These are phyloP conservation scores for Holcopasites calliopsidis DNA, from an alignment of 1,140 invertebrate genomes.

Conservation along the genomic window DNA sequence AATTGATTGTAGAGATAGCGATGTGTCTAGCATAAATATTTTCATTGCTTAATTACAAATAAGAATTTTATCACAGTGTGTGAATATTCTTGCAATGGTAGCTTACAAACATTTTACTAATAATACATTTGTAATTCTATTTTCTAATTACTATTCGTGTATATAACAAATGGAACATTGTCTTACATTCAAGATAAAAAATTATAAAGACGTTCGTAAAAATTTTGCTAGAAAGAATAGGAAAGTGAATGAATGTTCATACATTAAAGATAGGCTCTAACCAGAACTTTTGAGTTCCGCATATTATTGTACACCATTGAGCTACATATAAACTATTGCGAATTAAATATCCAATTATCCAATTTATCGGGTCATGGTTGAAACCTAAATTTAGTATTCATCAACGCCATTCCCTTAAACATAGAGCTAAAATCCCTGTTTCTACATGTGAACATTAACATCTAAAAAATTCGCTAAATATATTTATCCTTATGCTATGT, in stretches of 20 bases:
- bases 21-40: neutral
- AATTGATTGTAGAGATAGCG: slow-evolving; percentile 7
- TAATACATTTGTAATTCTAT: neutral
- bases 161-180: neutral
- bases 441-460: slow-evolving; percentile 29
- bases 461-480: slow-evolving; percentile 45
- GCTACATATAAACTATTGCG: slow-evolving; percentile 38
- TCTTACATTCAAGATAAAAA: neutral
- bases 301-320: slow-evolving; percentile 2
- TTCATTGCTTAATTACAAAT: slow-evolving; percentile 9
- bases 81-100: slow-evolving; percentile 6
- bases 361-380: neutral
- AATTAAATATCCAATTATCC: slow-evolving; percentile 49
- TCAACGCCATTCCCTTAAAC: neutral
- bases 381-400: neutral
- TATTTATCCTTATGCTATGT: slow-evolving; percentile 51
- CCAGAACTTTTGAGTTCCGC: neutral
- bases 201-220: neutral
- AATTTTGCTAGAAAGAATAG: neutral
- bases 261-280: slow-evolving; percentile 18
- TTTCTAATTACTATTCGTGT: neutral
- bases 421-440: neutral
- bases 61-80: slow-evolving; percentile 11
- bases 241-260: neutral
- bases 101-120: neutral